Evolutionary conservation across 1,140 invertebrate genomes (phyloP).

Genomic region (Calliopsis andreniformis): DNA sequence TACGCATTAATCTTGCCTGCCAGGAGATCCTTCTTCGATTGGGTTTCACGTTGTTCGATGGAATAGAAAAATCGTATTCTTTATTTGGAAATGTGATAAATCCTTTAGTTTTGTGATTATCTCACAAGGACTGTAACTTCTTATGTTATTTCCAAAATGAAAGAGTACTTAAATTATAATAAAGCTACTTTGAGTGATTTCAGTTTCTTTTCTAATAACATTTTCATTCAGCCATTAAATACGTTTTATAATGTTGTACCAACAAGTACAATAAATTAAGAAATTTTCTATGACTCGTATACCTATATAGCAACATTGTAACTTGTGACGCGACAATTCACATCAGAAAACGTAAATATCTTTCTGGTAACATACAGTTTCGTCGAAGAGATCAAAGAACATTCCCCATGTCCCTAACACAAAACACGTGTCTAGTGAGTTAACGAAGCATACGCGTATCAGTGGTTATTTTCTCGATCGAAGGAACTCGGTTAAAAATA

Average conservation of each 20-base stretch:
- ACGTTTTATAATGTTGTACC: too few species aligned
- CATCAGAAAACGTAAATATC: constrained; percentile 18
- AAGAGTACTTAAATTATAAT: too few species aligned
- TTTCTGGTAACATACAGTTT: not conserved
- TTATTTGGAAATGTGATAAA: too few species aligned
- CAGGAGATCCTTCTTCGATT: constrained; percentile 53
- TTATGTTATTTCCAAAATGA: too few species aligned
- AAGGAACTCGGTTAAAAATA: constrained; percentile 26
- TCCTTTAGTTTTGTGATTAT: too few species aligned
- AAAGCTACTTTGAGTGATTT: too few species aligned
- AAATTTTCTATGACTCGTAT: not conserved
- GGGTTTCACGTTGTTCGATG: constrained; percentile 41
- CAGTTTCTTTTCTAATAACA: too few species aligned
- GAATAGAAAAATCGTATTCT: too few species aligned
- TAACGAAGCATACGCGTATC: constrained; percentile 3
- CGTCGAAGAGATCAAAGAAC: constrained; percentile 36
- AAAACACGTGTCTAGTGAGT: constrained; percentile 15
- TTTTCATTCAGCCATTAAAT: too few species aligned
- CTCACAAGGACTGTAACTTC: too few species aligned
- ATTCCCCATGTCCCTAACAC: not conserved
- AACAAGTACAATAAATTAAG: not conserved
- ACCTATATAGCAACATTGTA: not conserved
- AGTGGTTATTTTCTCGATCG: constrained; percentile 19
- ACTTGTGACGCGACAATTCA: not conserved
- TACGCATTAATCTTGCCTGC: constrained; percentile 69